phyloP scores from a whole-genome alignment of 1,140 invertebrate genomes.

The Caenorhabditis tropicalis region DNA sequence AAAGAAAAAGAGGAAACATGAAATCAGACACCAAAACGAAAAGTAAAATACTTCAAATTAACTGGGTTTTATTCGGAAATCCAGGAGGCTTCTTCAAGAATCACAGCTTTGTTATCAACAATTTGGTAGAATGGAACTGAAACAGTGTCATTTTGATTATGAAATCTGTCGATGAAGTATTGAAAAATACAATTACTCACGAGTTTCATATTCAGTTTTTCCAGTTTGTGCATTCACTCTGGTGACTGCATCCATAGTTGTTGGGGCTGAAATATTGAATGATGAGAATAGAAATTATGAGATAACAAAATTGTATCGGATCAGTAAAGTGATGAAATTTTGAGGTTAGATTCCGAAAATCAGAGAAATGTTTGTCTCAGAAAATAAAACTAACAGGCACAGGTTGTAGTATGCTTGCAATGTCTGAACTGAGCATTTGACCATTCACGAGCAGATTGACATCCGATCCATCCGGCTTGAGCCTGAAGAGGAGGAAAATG shows the following conservation, averaged over 20 bases:
- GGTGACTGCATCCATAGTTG: background rate
- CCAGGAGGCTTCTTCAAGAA: background rate
- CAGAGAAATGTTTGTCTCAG: too few species aligned
- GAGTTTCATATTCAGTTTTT: conserved; percentile 27
- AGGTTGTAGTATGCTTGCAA: conserved; percentile 40
- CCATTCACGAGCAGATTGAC: conserved; percentile 41
- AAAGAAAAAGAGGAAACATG: background rate
- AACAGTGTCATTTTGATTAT: background rate
- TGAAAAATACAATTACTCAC: background rate
- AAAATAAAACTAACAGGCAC: background rate
- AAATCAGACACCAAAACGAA: background rate
- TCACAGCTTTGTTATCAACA: background rate
- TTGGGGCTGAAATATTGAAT: background rate
- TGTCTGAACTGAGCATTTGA: conserved; percentile 48
- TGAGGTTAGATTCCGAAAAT: too few species aligned
- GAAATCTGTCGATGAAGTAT: too few species aligned
- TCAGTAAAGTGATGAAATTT: too few species aligned
- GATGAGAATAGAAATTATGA: too few species aligned
- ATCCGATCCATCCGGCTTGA: conserved; percentile 40
- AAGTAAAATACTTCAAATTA: background rate
- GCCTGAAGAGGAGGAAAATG: background rate
- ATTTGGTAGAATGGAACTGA: conserved; percentile 22
- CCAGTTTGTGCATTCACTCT: conserved; percentile 25
- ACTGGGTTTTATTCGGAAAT: background rate
- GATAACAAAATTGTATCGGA: too few species aligned